Conservation (phyloP, 2,888 invertebrate genomes). For the Drosophila cyrtoloma region DNA sequence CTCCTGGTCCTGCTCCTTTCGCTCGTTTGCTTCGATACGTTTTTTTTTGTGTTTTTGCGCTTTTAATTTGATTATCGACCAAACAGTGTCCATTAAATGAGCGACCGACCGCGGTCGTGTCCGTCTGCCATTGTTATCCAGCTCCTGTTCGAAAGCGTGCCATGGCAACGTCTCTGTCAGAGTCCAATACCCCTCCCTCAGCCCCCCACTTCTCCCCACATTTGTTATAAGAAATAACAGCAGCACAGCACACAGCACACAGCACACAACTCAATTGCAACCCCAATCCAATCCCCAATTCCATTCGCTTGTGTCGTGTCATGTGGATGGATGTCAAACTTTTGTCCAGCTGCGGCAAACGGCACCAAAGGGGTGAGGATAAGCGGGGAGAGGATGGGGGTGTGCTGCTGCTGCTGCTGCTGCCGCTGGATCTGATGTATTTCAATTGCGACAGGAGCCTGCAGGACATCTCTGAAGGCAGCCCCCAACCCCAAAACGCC, state of each 20-base stretch:
- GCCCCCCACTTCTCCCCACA: slow-evolving; percentile 19
- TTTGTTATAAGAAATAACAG: slow-evolving; percentile 80
- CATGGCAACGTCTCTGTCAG: slow-evolving; percentile 60
- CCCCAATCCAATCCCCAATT: slow-evolving; percentile 5
- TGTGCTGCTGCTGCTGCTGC: neutral
- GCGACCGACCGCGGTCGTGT: slow-evolving; percentile 68
- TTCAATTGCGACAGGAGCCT: slow-evolving; percentile 45
- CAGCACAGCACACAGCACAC: slow-evolving; percentile 1
- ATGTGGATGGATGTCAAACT: slow-evolving; percentile 78
- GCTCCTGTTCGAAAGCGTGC: slow-evolving; percentile 46
- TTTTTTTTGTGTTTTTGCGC: slow-evolving; percentile 4
- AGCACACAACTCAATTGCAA: slow-evolving; percentile 1
- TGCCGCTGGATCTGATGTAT: slow-evolving; percentile 22
- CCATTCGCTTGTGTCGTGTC: slow-evolving; percentile 57
- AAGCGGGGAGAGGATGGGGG: neutral
- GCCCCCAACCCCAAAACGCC: neutral
- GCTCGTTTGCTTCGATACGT: neutral
- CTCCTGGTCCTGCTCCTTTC: slow-evolving; percentile 24
- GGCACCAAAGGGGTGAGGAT: slow-evolving; percentile 28
- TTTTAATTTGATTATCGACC: slow-evolving; percentile 84
- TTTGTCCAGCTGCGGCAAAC: slow-evolving; percentile 79
- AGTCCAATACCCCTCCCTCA: neutral
- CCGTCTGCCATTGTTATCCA: slow-evolving; percentile 61
- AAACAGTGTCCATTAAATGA: slow-evolving; percentile 83
- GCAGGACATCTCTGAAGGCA: slow-evolving; percentile 49